A percentile compares a stretch with the other conserved stretches of the same genome.
Conservation (phyloP, 2,888 invertebrate species). For the Pseudanteris insignis region DNA sequence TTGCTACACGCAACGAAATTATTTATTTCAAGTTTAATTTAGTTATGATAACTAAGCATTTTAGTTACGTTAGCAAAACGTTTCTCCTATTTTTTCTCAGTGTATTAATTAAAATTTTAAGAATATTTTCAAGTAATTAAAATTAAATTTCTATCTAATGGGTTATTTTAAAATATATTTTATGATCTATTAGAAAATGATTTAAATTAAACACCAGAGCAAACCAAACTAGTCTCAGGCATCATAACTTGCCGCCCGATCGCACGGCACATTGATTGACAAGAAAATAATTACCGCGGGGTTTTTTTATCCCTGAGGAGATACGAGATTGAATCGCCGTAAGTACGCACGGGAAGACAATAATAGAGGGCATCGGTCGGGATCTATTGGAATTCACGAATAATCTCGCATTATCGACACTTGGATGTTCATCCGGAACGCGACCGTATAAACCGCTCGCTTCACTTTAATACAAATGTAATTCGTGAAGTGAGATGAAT, state of each 20-base stretch:
- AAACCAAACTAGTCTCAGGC: slow-evolving; percentile 6
- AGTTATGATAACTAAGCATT: no score
- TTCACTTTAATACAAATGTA: slow-evolving; percentile 40
- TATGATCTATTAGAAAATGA: no score
- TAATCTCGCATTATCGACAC: slow-evolving; percentile 46
- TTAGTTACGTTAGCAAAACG: no score
- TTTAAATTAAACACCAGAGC: slow-evolving; percentile 2
- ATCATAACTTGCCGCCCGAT: not conserved
- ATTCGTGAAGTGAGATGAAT: slow-evolving; percentile 37
- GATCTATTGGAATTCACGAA: slow-evolving; percentile 46
- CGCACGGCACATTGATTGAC: slow-evolving; percentile 27
- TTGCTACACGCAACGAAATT: no score
- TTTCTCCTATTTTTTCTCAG: no score
- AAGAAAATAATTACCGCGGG: slow-evolving; percentile 40
- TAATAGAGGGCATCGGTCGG: slow-evolving; percentile 43
- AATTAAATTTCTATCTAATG: no score
- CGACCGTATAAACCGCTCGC: slow-evolving; percentile 40
- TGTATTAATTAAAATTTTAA: no score
- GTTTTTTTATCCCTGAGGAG: slow-evolving; percentile 40
- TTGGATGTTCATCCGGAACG: slow-evolving; percentile 43
- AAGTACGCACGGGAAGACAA: slow-evolving; percentile 39
- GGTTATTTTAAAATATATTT: no score
- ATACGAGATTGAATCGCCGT: slow-evolving; percentile 43
- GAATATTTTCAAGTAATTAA: no score
- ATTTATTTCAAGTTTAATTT: no score